Evolutionary conservation across 2,113 vertebrate species (phyloP), one percentile per base, ranked within the genome.

Genomic region (Picathartes gymnocephalus): DNA sequence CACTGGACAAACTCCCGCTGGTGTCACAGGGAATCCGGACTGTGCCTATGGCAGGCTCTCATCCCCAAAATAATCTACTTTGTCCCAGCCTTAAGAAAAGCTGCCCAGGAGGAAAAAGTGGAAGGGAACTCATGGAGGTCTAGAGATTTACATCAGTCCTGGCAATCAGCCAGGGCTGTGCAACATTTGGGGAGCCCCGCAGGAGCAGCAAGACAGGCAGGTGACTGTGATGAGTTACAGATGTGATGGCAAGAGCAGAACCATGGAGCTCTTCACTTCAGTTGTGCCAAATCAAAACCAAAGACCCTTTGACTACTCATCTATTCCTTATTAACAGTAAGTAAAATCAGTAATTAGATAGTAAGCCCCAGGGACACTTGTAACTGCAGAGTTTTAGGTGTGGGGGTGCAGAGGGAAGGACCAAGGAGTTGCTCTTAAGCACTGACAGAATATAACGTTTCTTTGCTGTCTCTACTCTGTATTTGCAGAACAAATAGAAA

Each of bases 261-360:
- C 42, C n/a, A 65, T 0, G 1, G 48, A 87, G 13, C 25, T 64
- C 37, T 47, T 37, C 1, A 2, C 53, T 62, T 58, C 0, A 0
- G 31, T 30, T 39, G 5, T 21, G 39, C 54, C 47, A 53, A 78
- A 86, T 18, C 28, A 47, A 69, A 61, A 86, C 22, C 28, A 47
- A 69, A 61, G n/a, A 61, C 24, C 13, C 23, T n/a, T 69, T 39
- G 13, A 61, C 39, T 33, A 28, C 28, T 33, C 47, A 78, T 28
- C 37, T 28, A 19, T 20, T 53, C n/a, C n/a, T n/a, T 53, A 5
- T 39, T 24, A 53, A 39, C 28, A 78, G 47, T 16, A 61, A 28
- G n/a, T 10, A 69, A 61, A 78, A 61, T 12, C 47, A 69, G 54
- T 39, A 53, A 69, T 20, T 22, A 33, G 28, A 13, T 2, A 61